Evolutionary conservation across 2,888 invertebrate species (phyloP).

Genomic region (Zootermopsis nevadensis): DNA sequence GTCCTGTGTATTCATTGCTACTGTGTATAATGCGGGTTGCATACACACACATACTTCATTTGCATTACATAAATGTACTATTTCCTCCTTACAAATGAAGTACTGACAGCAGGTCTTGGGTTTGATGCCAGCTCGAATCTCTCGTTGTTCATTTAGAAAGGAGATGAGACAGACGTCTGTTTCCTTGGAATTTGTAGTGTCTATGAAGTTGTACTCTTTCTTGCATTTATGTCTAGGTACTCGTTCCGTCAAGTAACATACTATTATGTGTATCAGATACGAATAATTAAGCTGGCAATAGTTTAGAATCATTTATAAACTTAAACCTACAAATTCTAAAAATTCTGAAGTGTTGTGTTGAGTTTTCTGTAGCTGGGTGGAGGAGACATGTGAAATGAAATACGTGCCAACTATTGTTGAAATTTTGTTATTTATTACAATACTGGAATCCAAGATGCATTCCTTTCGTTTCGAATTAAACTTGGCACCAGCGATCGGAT

Average conservation of each 20-base stretch:
- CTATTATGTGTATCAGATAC: background rate
- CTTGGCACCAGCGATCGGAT: background rate
- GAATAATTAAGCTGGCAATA: background rate
- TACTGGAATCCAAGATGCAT: background rate
- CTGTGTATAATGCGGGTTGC: too few species aligned
- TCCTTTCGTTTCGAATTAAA: background rate
- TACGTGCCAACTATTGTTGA: background rate
- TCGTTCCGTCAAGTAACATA: too few species aligned
- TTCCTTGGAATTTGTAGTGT: background rate
- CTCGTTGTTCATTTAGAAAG: background rate
- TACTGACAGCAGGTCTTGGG: background rate
- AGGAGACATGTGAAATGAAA: background rate
- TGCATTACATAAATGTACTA: too few species aligned
- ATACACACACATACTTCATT: too few species aligned
- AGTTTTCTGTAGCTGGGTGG: background rate
- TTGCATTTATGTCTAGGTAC: too few species aligned
- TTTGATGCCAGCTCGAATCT: background rate
- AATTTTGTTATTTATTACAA: slow-evolving; percentile 6
- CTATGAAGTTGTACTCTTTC: too few species aligned
- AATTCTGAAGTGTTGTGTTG: background rate
- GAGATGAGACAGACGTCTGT: background rate
- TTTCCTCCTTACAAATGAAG: background rate
- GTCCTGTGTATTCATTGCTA: too few species aligned
- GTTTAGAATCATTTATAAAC: background rate
- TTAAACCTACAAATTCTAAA: background rate